Percentiles rank a stretch among this genome's conserved stretches.
Conservation (phyloP, 2,797 vertebrate species). For the Pangasius sanitwongsei region DNA sequence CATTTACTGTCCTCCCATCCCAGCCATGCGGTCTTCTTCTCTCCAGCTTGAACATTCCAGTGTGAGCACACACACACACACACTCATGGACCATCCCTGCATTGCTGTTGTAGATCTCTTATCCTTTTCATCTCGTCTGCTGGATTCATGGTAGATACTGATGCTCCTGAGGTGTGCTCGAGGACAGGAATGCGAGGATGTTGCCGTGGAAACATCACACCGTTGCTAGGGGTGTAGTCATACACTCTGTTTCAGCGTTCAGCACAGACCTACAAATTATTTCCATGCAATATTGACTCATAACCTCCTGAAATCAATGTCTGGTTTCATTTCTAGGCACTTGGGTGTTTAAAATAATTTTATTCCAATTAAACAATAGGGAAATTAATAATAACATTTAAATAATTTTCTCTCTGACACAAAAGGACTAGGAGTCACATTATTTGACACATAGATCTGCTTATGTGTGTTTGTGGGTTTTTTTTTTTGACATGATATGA, state of each 20-base stretch:
- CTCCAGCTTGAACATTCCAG: neutral
- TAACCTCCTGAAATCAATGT: neutral
- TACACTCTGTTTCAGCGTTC: slow-evolving; percentile 26
- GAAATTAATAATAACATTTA: neutral
- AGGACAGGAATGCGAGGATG: slow-evolving; percentile 60
- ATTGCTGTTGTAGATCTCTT: neutral
- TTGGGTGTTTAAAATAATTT: neutral
- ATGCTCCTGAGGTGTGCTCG: neutral
- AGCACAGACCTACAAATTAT: neutral
- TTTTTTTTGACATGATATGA: neutral
- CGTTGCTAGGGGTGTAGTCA: slow-evolving; percentile 75
- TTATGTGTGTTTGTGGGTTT: neutral
- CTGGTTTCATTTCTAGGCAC: neutral
- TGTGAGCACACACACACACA: neutral
- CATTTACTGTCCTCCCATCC: slow-evolving; percentile 41
- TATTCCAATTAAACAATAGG: neutral
- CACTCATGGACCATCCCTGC: neutral
- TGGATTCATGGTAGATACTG: neutral
- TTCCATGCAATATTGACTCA: neutral
- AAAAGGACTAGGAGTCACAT: neutral
- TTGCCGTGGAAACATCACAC: slow-evolving; percentile 75
- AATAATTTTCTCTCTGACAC: neutral
- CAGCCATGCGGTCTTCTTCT: slow-evolving; percentile 30
- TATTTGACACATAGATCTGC: neutral
- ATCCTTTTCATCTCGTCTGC: neutral